phyloP scores from a whole-genome alignment of 1,140 invertebrate species.

The Harlomillsia oculata region DNA sequence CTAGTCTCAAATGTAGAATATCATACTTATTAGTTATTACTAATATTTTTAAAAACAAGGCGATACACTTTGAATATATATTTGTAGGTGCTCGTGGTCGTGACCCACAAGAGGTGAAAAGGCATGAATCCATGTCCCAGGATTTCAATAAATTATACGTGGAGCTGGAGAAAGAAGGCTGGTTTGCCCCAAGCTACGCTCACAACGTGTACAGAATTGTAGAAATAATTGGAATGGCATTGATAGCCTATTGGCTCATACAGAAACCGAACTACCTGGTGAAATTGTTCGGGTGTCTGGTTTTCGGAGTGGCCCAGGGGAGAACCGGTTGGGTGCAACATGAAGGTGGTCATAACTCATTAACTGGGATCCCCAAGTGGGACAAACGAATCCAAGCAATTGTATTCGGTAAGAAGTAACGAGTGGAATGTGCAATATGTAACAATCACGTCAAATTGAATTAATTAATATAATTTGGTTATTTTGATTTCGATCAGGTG shows the following conservation, averaged over 20 bases:
- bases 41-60: too few relatives aligned
- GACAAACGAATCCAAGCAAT: constrained; percentile 13
- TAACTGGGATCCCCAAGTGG: constrained; percentile 17
- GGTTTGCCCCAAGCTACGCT: not conserved
- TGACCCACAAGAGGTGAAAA: constrained; percentile 13
- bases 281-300: not conserved
- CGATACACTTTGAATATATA: too few relatives aligned
- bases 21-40: too few relatives aligned
- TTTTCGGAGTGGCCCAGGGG: constrained; percentile 4
- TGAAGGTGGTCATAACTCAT: constrained; percentile 20
- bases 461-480: not conserved
- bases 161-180: not conserved
- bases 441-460: not conserved
- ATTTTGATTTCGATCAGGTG: not conserved
- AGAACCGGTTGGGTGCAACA: constrained; percentile 14
- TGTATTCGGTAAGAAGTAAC: constrained; percentile 20
- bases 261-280: not conserved
- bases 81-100: too few relatives aligned
- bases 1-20: too few relatives aligned
- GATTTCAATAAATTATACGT: constrained; percentile 6
- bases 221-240: not conserved
- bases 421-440: too few relatives aligned
- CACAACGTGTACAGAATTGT: not conserved
- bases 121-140: not conserved
- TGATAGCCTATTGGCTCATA: not conserved